These are phyloP conservation scores for Anastatus disparis DNA, from an alignment of 1,140 invertebrate genomes.

Conservation along the genomic window DNA sequence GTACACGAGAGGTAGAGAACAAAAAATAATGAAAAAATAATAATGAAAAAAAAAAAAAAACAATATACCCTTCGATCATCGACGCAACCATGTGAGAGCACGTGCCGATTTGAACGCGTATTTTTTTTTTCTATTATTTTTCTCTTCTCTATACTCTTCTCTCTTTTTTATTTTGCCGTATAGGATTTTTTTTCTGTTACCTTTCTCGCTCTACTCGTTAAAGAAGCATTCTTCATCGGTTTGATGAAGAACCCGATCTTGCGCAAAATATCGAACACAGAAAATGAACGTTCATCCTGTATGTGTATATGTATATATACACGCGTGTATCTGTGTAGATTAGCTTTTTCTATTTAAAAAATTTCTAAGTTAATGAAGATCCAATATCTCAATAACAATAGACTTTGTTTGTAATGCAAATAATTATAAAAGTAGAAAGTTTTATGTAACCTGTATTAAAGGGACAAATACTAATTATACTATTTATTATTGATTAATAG, in stretches of 20 bases:
- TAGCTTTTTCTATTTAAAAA: conserved; percentile 33
- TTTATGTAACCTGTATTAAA: conserved; percentile 7
- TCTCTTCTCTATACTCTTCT: background rate
- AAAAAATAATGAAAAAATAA: no score
- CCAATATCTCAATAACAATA: conserved; percentile 30
- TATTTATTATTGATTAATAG: background rate
- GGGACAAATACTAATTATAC: conserved; percentile 9
- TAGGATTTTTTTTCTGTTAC: no score
- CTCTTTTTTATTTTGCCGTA: no score
- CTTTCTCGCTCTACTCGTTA: background rate
- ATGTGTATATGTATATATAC: background rate
- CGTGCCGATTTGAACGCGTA: background rate
- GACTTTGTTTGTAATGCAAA: background rate
- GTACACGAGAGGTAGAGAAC: background rate
- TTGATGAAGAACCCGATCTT: conserved; percentile 34
- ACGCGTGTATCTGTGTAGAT: background rate
- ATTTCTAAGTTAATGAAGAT: conserved; percentile 29
- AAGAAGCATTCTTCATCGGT: background rate
- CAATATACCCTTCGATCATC: background rate
- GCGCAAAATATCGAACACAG: conserved; percentile 35
- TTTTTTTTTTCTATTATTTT: background rate
- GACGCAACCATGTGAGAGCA: background rate
- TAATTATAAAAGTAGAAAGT: background rate
- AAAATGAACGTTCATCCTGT: background rate
- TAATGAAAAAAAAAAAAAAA: background rate